phyloP scores from a whole-genome alignment of 2,797 vertebrate species.

The Muraenolepis orangiensis region DNA sequence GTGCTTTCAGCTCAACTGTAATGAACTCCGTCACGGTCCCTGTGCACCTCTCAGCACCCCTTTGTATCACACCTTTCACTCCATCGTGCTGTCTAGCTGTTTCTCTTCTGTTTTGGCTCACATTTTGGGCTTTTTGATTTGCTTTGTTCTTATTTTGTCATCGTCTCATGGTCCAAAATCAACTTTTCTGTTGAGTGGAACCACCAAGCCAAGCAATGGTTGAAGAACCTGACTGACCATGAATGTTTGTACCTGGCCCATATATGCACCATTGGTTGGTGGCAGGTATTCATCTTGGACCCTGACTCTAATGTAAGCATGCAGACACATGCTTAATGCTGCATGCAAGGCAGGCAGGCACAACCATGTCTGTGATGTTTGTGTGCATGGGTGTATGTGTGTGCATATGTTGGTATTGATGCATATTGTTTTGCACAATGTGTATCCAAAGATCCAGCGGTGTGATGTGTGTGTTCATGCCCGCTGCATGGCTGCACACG shows the following conservation, averaged over 20 bases:
- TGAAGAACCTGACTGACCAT: not conserved
- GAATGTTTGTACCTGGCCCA: not conserved
- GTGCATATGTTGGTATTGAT: not conserved
- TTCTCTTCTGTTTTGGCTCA: not conserved
- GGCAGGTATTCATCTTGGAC: not conserved
- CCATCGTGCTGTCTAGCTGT: constrained; percentile 10
- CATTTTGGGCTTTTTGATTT: not conserved
- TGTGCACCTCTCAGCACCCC: constrained; percentile 37
- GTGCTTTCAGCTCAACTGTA: constrained; percentile 39
- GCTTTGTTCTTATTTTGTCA: not conserved
- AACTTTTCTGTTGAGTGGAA: too few relatives aligned
- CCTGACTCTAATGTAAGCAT: not conserved
- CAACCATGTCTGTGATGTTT: not conserved
- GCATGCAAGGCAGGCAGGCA: not conserved
- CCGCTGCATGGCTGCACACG: not conserved
- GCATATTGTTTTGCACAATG: not conserved
- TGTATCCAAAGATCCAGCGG: not conserved
- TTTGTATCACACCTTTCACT: constrained; percentile 22
- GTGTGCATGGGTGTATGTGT: not conserved
- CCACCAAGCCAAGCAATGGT: too few relatives aligned
- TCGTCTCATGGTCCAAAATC: not conserved
- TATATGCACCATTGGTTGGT: not conserved
- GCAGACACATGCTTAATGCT: not conserved
- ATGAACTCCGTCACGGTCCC: constrained; percentile 52
- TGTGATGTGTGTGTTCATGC: not conserved